These are phyloP conservation scores for Smutsia gigantea DNA, from an alignment of 2,797 vertebrate genomes.

Conservation along the genomic window DNA sequence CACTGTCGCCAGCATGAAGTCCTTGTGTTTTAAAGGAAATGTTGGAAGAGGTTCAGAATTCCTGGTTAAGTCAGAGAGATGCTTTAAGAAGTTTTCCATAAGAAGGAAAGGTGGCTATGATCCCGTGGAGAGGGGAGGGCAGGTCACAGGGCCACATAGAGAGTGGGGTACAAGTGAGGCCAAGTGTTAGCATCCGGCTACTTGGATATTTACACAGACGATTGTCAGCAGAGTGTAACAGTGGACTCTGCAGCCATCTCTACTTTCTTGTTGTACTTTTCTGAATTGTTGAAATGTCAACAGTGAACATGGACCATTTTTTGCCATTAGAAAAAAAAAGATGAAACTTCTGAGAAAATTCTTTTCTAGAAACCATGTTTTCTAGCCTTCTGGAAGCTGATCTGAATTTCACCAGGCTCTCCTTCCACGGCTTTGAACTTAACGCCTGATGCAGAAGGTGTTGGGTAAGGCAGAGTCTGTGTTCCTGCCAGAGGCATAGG, in stretches of 20 bases:
- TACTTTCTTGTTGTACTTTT: background rate
- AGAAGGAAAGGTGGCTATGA: background rate
- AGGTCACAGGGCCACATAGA: background rate
- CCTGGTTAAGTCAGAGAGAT: slow-evolving; percentile 12
- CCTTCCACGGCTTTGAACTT: slow-evolving; percentile 61
- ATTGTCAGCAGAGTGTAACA: background rate
- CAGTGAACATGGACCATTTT: background rate
- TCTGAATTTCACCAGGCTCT: slow-evolving; percentile 36
- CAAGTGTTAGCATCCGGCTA: background rate
- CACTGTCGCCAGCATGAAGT: fast-evolving
- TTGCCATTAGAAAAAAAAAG: slow-evolving; percentile 7
- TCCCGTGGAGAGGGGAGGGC: background rate
- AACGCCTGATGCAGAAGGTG: background rate
- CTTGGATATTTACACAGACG: fast-evolving
- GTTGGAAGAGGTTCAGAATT: background rate
- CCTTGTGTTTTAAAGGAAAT: background rate
- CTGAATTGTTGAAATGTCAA: slow-evolving; percentile 19
- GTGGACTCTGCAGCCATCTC: background rate
- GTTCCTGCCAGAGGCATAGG: background rate
- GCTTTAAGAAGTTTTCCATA: background rate
- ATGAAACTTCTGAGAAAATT: background rate
- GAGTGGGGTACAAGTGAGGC: background rate
- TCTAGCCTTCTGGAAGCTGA: background rate
- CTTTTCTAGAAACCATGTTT: background rate
- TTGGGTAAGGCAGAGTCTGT: background rate